These are phyloP conservation scores for Cephus pygmeus DNA, from an alignment of 2,888 invertebrate genomes.

Conservation along the genomic window DNA sequence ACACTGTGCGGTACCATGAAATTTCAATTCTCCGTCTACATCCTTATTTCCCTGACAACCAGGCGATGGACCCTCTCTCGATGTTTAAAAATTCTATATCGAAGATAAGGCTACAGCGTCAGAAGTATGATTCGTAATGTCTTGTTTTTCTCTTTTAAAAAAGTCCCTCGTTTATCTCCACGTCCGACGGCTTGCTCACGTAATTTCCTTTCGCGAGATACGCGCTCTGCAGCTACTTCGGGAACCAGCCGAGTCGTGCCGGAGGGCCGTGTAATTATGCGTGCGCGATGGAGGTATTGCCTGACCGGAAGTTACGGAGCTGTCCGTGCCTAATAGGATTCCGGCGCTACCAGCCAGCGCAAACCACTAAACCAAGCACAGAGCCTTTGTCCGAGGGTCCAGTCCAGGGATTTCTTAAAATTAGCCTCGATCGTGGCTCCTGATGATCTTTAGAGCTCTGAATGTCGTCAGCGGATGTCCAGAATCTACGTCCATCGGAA, in stretches of 20 bases:
- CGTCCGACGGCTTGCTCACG: neutral
- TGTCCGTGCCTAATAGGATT: slow-evolving; percentile 32
- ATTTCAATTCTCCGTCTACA: neutral
- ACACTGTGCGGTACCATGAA: neutral
- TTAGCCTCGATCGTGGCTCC: neutral
- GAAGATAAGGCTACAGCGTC: neutral
- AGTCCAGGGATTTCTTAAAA: neutral
- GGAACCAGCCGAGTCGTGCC: slow-evolving; percentile 23
- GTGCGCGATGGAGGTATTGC: slow-evolving; percentile 27
- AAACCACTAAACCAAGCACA: neutral
- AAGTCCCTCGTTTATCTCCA: neutral
- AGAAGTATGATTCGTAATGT: neutral
- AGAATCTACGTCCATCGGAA: neutral
- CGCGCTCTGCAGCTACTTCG: neutral
- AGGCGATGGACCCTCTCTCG: neutral
- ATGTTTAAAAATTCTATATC: neutral
- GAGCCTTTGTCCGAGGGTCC: slow-evolving; percentile 21
- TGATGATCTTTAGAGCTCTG: neutral
- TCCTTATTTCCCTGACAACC: neutral
- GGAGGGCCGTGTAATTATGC: slow-evolving; percentile 48
- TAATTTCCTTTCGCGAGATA: neutral
- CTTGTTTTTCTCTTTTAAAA: neutral
- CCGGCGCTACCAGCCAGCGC: neutral
- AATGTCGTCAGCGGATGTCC: neutral
- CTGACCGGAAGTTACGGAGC: slow-evolving; percentile 50